These are phyloP conservation scores for Motacilla tschutschensis DNA, from an alignment of 2,113 vertebrate species.

Conservation along the genomic window DNA sequence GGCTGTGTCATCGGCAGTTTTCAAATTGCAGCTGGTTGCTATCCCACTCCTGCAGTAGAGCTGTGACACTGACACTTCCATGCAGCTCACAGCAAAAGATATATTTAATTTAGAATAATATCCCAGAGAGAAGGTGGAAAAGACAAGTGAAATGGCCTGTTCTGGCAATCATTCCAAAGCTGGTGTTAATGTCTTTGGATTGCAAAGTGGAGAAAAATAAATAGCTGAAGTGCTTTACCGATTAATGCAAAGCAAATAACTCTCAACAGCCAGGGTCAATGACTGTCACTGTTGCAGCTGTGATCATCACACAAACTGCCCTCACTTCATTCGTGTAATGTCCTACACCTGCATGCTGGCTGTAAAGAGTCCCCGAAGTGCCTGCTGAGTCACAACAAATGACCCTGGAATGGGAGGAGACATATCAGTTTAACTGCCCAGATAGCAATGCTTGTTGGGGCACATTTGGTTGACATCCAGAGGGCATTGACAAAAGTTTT, in stretches of 20 bases:
- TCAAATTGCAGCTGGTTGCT: constrained; percentile 11
- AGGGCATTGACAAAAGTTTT: background rate
- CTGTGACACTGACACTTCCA: background rate
- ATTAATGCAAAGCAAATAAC: constrained; percentile 55
- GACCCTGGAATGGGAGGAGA: background rate
- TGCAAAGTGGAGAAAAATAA: constrained; percentile 44
- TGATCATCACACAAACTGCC: constrained; percentile 5
- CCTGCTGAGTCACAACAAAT: constrained; percentile 31
- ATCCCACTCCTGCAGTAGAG: background rate
- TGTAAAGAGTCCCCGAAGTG: constrained; percentile 23
- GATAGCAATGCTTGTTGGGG: background rate
- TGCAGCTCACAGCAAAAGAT: background rate
- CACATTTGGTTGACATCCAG: constrained; percentile 1
- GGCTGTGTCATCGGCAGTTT: background rate
- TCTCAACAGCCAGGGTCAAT: constrained; percentile 42
- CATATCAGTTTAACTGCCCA: background rate
- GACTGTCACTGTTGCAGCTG: constrained; percentile 46
- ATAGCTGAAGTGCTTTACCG: constrained; percentile 30
- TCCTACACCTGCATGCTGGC: constrained; percentile 31
- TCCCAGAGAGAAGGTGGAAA: background rate
- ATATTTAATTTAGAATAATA: constrained; percentile 28
- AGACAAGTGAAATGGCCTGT: constrained; percentile 10
- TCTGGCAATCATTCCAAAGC: constrained; percentile 36
- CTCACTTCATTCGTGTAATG: constrained; percentile 29
- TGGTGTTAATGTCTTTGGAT: constrained; percentile 20